Conservation (phyloP, 2,797 vertebrate genomes). For the Alca torda region DNA sequence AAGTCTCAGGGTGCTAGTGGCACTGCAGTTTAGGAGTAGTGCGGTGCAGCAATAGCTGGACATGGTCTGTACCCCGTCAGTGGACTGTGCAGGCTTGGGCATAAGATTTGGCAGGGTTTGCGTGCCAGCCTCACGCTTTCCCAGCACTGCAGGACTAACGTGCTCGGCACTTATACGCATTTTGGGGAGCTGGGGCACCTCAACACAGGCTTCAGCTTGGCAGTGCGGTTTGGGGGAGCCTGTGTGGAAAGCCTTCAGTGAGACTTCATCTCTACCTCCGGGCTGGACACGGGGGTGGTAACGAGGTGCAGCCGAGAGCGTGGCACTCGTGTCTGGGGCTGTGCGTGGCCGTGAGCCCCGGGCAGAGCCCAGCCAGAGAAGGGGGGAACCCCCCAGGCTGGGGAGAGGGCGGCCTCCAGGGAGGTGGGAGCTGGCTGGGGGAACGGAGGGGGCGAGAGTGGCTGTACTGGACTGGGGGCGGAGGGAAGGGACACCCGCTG, state of each 20-base stretch:
- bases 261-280: too few species aligned
- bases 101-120: not conserved
- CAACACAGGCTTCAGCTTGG: not conserved
- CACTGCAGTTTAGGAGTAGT: rapidly evolving
- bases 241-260: rapidly evolving
- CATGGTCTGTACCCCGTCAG: not conserved
- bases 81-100: not conserved
- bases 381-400: not conserved
- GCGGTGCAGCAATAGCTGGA: not conserved
- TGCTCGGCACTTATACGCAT: rapidly evolving
- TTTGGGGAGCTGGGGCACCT: not conserved
- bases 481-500: constrained; percentile 77
- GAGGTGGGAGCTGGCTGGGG: too few species aligned
- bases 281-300: rapidly evolving
- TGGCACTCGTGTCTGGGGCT: not conserved
- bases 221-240: not conserved
- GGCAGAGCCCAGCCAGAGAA: not conserved
- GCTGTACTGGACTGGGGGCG: constrained; percentile 81
- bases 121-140: rapidly evolving
- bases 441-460: constrained; percentile 48
- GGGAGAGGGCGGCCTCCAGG: not conserved
- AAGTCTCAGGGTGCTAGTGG: not conserved
- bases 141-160: not conserved
- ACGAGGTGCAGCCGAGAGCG: not conserved
- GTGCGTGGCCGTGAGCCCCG: rapidly evolving